Evolutionary conservation across 2,113 vertebrate genomes (phyloP), one percentile per base, ranked within the genome.

Genomic region (Prionailurus viverrinus): DNA sequence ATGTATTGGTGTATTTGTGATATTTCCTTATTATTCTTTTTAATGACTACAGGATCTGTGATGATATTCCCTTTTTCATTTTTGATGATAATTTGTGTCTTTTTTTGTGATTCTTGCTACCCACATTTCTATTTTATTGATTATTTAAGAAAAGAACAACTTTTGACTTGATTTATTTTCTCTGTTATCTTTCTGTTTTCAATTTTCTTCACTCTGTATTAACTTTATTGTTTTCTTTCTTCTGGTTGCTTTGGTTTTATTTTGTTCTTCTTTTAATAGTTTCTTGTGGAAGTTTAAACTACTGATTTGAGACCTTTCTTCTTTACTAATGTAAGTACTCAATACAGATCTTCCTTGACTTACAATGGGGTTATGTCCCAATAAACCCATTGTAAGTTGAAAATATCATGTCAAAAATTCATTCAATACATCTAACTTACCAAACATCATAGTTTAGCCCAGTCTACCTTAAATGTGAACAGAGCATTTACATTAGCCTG

Each of bases 211-310:
- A 84, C 48, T 95, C 31, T 86, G n/a, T 25, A 51, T 71, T 66
- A 83, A 10, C 8, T 66, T 79, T 63, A 53, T n/a, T 89, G 4
- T 73, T 89, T 69, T 58, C 61, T 89, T 81, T 63, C 21, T 95
- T 33, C 63, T 84, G 33, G 16, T 66, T 80, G 15, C 12, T 91
- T 94, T 95, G 58, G 51, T 69, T 91, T 94, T 93, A 63, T 88
- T 86, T 96, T 80, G 4, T 39, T 97, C 23, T 73, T 79, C 11
- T 80, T 76, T 81, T 74, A 91, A 41, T 58, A 74, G 19, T 86
- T 96, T 74, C 36, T 94, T 82, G 39, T 69, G 18, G 29, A 95
- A 71, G 27, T 65, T 84, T 53, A 89, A n/a, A 88, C 11, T 93
- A 61, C 39, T 81, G 48, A 81, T 68, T 79, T 79, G 45, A 89